A percentile compares a stretch with the other conserved stretches of the same genome.
Evolutionary conservation across 2,888 invertebrate genomes (phyloP).

Genomic region (Caenorhabditis becei): DNA sequence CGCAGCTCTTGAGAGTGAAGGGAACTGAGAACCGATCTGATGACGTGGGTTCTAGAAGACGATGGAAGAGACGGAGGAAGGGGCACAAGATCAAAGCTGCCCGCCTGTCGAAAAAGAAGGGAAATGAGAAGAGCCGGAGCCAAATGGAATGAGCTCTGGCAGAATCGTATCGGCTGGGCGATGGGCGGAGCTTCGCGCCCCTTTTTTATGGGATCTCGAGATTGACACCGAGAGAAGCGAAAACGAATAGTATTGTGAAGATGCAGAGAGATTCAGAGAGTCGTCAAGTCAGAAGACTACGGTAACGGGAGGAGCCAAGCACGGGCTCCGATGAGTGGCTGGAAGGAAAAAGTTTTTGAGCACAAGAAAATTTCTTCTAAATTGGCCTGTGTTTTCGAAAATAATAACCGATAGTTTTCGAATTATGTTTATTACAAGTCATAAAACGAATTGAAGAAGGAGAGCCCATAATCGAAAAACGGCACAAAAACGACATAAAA

Average conservation of each 20-base stretch:
- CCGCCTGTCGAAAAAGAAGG: not conserved
- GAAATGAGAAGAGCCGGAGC: not conserved
- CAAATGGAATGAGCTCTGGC: not conserved
- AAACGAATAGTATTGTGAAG: not conserved
- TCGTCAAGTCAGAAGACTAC: not conserved
- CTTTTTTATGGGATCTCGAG: not conserved
- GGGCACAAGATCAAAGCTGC: not conserved
- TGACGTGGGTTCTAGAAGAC: too few relatives aligned
- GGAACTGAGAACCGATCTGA: too few relatives aligned
- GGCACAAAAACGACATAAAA: not conserved
- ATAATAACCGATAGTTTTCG: not conserved
- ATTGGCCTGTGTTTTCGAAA: not conserved
- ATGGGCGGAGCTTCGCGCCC: slow-evolving; percentile 1
- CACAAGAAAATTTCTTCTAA: not conserved
- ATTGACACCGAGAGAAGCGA: not conserved
- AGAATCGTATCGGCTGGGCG: not conserved
- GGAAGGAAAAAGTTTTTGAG: not conserved
- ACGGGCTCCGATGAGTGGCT: not conserved
- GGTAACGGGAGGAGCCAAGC: not conserved
- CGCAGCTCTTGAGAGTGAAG: too few relatives aligned
- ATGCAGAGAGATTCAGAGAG: not conserved
- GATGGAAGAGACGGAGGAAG: not conserved
- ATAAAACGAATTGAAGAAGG: not conserved
- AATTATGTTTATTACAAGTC: not conserved
- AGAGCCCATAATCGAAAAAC: not conserved